phyloP scores from a whole-genome alignment of 2,888 invertebrate genomes.

The Andrena camellia region DNA sequence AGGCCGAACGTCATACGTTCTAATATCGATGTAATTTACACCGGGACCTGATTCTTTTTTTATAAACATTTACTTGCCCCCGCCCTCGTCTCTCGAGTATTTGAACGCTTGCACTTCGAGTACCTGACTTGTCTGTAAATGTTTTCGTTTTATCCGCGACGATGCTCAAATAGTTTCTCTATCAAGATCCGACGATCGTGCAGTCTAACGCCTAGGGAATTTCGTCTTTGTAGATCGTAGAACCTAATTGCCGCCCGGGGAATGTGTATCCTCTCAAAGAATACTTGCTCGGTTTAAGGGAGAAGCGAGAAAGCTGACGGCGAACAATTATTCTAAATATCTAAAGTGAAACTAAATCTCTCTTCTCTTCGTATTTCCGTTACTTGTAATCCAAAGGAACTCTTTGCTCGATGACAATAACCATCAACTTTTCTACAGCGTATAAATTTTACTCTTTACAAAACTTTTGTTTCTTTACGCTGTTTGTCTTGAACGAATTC shows the following conservation, averaged over 20 bases:
- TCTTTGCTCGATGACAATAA: conserved; percentile 31
- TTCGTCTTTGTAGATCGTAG: no score
- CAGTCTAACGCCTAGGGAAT: conserved; percentile 3
- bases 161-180: not conserved
- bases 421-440: not conserved
- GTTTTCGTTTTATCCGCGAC: conserved; percentile 28
- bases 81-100: conserved; percentile 10
- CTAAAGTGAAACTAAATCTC: not conserved
- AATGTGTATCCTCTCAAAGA: not conserved
- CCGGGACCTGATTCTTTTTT: conserved; percentile 61
- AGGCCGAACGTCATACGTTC: conserved; percentile 31
- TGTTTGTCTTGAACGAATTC: not conserved
- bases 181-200: not conserved
- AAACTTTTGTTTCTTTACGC: not conserved
- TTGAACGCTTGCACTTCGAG: conserved; percentile 55
- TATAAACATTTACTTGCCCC: conserved; percentile 41
- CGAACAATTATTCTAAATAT: not conserved
- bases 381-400: not conserved
- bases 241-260: no score
- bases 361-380: not conserved
- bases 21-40: conserved; percentile 38
- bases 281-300: not conserved
- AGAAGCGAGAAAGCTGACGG: not conserved
- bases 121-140: conserved; percentile 60
- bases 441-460: not conserved